Conservation (phyloP, 2,888 invertebrate genomes). For the Drosophila pseudotalamancana region DNA sequence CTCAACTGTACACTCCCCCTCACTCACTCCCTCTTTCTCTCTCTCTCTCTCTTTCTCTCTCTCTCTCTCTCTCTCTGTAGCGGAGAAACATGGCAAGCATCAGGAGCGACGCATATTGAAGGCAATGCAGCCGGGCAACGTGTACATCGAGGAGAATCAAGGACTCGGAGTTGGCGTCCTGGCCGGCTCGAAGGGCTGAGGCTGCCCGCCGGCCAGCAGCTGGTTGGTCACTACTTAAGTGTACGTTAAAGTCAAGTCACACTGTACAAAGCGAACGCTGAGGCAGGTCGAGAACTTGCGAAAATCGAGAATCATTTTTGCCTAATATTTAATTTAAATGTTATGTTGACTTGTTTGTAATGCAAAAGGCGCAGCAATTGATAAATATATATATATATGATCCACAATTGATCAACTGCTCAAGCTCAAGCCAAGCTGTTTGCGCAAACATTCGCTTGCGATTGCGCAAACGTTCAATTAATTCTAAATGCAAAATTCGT, state of each 20-base stretch:
- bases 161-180: conserved; percentile 45
- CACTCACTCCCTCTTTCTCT: background rate
- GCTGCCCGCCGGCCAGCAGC: background rate
- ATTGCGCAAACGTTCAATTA: too few relatives aligned
- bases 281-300: conserved; percentile 22
- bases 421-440: background rate
- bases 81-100: conserved; percentile 78
- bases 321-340: conserved; percentile 70
- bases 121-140: conserved; percentile 82
- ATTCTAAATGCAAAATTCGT: conserved; percentile 51
- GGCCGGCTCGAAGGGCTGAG: conserved; percentile 75
- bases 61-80: conserved; percentile 15
- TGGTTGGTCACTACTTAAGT: conserved; percentile 53
- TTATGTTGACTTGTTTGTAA: conserved; percentile 84
- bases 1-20: conserved; percentile 18
- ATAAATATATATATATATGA: conserved; percentile 40
- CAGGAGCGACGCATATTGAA: conserved; percentile 82
- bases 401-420: conserved; percentile 17
- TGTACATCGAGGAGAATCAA: conserved; percentile 83
- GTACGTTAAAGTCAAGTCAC: conserved; percentile 14
- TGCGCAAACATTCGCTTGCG: background rate
- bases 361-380: conserved; percentile 63
- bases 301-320: conserved; percentile 36
- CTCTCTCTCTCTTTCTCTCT: background rate
- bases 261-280: conserved; percentile 19